Evolutionary conservation across 2,888 invertebrate genomes (phyloP).

Genomic region (Parnassius glacialis): DNA sequence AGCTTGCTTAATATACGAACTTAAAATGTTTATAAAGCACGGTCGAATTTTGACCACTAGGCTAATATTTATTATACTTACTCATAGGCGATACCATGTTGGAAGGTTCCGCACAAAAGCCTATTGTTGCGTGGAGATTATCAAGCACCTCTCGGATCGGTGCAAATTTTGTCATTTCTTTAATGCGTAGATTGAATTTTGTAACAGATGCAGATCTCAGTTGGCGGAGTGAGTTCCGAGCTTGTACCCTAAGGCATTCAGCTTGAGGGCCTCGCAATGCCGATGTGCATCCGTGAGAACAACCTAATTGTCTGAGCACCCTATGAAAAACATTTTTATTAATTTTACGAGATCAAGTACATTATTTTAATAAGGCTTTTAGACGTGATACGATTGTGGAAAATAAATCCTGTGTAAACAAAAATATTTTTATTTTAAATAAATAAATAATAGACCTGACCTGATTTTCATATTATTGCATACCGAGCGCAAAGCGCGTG

Average conservation of each 20-base stretch:
- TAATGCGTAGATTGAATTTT: constrained; percentile 77
- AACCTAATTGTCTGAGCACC: constrained; percentile 93
- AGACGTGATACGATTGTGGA: too few species aligned
- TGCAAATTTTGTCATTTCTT: constrained; percentile 88
- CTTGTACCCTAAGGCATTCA: constrained; percentile 94
- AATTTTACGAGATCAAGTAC: neutral
- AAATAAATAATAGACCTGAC: too few species aligned
- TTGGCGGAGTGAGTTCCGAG: constrained; percentile 84
- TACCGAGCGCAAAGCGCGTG: too few species aligned
- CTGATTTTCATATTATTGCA: too few species aligned
- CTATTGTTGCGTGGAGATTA: constrained; percentile 96
- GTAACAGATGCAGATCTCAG: constrained; percentile 82
- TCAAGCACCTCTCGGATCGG: constrained; percentile 93
- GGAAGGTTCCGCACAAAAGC: constrained; percentile 96
- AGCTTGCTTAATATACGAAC: too few species aligned
- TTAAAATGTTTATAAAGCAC: too few species aligned
- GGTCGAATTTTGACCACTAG: too few species aligned
- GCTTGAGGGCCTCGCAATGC: constrained; percentile 94
- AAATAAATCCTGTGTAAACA: too few species aligned
- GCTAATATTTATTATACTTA: constrained; percentile 74
- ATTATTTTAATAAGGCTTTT: too few species aligned
- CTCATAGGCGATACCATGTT: constrained; percentile 92
- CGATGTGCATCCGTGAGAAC: constrained; percentile 93
- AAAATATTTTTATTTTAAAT: too few species aligned
- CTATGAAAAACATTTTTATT: constrained; percentile 62